Evolutionary conservation across 2,113 vertebrate genomes (phyloP).

Genomic region (Paradoxurus hermaphroditus): DNA sequence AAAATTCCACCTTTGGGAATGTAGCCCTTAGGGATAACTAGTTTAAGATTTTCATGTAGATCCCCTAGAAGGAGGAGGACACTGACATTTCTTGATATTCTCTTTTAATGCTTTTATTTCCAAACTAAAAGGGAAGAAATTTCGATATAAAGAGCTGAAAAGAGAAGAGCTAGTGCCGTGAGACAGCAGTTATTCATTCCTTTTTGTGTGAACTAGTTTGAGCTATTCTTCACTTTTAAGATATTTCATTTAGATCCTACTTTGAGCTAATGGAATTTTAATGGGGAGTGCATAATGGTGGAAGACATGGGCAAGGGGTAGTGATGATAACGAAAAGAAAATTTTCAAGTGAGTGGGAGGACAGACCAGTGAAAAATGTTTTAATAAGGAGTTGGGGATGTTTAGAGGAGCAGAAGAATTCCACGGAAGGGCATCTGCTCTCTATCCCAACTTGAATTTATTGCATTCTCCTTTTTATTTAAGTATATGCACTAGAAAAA

Average conservation of each 20-base stretch:
- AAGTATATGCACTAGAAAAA: not conserved
- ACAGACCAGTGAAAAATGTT: not conserved
- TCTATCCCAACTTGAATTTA: not conserved
- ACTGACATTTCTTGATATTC: slow-evolving; percentile 2
- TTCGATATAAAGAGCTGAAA: not conserved
- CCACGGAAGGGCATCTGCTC: not conserved
- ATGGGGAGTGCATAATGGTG: not conserved
- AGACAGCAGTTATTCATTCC: not conserved
- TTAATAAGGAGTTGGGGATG: not conserved
- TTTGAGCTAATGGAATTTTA: slow-evolving; percentile 12
- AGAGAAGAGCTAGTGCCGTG: not conserved
- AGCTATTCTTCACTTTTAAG: not conserved
- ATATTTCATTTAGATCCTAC: not conserved
- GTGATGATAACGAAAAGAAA: not conserved
- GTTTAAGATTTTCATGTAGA: slow-evolving; percentile 31
- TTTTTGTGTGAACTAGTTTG: not conserved
- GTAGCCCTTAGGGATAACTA: slow-evolving; percentile 42
- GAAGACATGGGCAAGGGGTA: not conserved
- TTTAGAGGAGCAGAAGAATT: not conserved
- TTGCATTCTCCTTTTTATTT: not conserved
- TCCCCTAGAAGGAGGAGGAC: not conserved
- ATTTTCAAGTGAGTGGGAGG: not conserved
- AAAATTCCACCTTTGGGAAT: slow-evolving; percentile 57
- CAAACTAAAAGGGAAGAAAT: not conserved
- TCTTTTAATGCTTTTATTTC: slow-evolving; percentile 7